These are phyloP conservation scores for Protobothrops flavoviridis DNA, from an alignment of 2,113 vertebrate genomes.

Conservation along the genomic window DNA sequence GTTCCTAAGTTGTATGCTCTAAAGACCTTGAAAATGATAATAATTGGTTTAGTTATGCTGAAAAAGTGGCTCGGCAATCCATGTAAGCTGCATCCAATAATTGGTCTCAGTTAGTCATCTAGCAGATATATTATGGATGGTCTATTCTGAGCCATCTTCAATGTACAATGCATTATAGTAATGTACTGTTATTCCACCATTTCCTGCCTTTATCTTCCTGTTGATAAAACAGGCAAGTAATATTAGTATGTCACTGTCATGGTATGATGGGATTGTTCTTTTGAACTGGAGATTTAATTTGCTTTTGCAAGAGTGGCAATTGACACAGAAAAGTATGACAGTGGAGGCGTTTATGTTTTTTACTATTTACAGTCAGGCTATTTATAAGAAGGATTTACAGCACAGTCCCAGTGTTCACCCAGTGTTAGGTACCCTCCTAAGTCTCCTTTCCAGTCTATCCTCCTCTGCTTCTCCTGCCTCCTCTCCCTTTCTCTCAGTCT, in stretches of 20 bases:
- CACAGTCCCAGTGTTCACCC: neutral
- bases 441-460: neutral
- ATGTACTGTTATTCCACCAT: neutral
- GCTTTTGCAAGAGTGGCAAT: neutral
- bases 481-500: neutral
- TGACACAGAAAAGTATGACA: neutral
- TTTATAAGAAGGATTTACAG: neutral
- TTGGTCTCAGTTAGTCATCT: neutral
- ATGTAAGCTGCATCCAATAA: neutral
- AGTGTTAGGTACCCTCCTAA: neutral
- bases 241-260: neutral
- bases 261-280: neutral
- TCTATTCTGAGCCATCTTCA: neutral
- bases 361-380: neutral
- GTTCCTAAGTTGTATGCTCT: neutral
- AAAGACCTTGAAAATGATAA: neutral
- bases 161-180: neutral
- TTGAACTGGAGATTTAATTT: neutral
- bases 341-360: neutral
- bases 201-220: neutral
- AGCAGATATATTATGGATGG: neutral
- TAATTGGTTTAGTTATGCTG: neutral
- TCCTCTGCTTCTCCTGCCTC: neutral
- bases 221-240: neutral
- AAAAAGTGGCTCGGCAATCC: neutral